phyloP scores from a whole-genome alignment of 2,113 vertebrate genomes.

The Garra rufa region DNA sequence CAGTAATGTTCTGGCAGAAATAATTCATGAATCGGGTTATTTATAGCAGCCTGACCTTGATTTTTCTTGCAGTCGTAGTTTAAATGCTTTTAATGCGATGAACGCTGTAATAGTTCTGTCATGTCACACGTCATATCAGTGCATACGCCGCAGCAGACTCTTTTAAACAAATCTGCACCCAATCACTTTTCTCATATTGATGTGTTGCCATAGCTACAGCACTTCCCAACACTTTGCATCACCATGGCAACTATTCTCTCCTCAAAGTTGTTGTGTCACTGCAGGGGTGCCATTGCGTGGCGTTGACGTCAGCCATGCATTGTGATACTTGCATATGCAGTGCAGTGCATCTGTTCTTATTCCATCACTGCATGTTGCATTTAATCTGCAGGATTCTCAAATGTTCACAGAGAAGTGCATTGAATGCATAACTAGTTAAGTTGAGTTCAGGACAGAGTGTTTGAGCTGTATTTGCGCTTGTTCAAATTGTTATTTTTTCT shows the following conservation, averaged over 20 bases:
- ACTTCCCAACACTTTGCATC: not conserved
- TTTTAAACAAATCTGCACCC: not conserved
- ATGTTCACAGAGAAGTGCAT: not conserved
- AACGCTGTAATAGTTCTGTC: not conserved
- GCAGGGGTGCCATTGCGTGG: not conserved
- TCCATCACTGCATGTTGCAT: not conserved
- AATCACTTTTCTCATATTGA: not conserved
- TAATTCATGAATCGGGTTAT: slow-evolving; percentile 43
- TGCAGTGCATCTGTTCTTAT: not conserved
- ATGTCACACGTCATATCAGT: not conserved
- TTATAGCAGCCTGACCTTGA: slow-evolving; percentile 39
- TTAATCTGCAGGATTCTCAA: not conserved
- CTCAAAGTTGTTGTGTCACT: not conserved
- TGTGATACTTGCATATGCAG: not conserved
- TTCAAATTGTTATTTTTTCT: not conserved
- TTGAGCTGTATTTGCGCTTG: not conserved
- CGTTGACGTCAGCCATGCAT: not conserved
- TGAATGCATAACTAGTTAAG: not conserved
- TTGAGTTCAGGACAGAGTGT: not conserved
- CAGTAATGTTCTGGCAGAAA: slow-evolving; percentile 18
- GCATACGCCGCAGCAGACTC: not conserved
- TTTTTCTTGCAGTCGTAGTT: not conserved
- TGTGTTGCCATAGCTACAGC: slow-evolving; percentile 5
- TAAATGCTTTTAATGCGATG: not conserved
- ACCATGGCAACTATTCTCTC: not conserved